A percentile compares a stretch with the other conserved stretches of the same genome.
Evolutionary conservation across 2,888 invertebrate genomes (phyloP).

Genomic region (Dyspetes luteomarginatus): DNA sequence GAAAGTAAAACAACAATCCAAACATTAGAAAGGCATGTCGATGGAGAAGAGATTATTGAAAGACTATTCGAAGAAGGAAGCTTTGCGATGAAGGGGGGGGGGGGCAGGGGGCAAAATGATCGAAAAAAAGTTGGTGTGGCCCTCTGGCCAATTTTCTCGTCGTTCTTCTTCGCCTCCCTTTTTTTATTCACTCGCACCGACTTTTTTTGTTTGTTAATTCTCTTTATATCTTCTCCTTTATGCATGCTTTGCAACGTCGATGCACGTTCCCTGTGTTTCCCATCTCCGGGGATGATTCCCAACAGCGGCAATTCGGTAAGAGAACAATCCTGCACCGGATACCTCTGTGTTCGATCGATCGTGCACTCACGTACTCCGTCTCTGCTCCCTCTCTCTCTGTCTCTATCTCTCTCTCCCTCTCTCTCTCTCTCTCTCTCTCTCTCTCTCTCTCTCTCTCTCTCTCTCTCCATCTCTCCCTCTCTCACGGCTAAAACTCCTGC

Average conservation of each 20-base stretch:
- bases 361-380: slow-evolving; percentile 75
- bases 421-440: too few species aligned
- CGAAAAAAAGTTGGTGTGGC: slow-evolving; percentile 69
- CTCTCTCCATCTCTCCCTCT: too few species aligned
- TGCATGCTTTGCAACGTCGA: slow-evolving; percentile 52
- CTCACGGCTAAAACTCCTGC: slow-evolving; percentile 80
- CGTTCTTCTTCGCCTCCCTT: slow-evolving; percentile 57
- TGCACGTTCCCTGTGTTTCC: slow-evolving; percentile 52
- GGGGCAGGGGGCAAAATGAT: slow-evolving; percentile 71
- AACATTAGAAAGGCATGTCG: slow-evolving; percentile 49
- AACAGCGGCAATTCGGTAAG: slow-evolving; percentile 63
- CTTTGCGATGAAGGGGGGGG: not conserved
- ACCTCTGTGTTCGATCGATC: slow-evolving; percentile 57
- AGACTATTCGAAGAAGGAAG: slow-evolving; percentile 27
- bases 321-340: slow-evolving; percentile 27
- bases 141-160: slow-evolving; percentile 70
- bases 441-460: too few species aligned
- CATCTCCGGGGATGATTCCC: slow-evolving; percentile 49
- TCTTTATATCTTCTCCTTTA: slow-evolving; percentile 50
- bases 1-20: slow-evolving; percentile 42
- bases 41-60: slow-evolving; percentile 50
- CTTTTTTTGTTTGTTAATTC: slow-evolving; percentile 56
- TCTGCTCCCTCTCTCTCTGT: too few species aligned
- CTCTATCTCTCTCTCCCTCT: too few species aligned
- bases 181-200: slow-evolving; percentile 61